Conservation (phyloP, 37 sponge, comb jelly and placozoan species). For the Cliona cf. orientalis region DNA sequence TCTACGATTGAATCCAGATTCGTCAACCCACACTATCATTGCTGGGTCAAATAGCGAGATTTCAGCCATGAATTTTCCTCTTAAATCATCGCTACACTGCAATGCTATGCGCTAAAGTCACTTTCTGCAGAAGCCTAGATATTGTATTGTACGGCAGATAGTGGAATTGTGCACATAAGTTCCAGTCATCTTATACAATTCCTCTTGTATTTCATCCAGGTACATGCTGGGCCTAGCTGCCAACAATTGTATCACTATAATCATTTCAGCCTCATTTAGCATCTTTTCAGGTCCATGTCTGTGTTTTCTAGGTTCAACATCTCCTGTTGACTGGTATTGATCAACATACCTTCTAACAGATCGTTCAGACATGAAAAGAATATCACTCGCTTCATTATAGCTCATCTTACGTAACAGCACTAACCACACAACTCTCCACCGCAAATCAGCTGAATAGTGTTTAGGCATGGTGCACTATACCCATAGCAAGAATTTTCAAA, state of each 20-base stretch:
- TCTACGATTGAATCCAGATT: background rate
- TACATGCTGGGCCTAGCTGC: constrained; percentile 1
- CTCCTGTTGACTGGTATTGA: constrained; percentile 9
- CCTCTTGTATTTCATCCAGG: constrained; percentile 18
- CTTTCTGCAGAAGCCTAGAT: constrained; percentile 18
- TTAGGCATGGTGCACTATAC: background rate
- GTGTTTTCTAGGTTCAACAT: constrained; percentile 4
- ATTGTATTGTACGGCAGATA: constrained; percentile 22
- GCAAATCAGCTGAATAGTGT: constrained; percentile 2
- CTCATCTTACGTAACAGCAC: background rate
- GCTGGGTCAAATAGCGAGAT: background rate
- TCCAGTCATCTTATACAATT: constrained; percentile 3
- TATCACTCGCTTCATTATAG: background rate
- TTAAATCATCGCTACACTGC: constrained; percentile 11
- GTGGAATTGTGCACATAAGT: background rate
- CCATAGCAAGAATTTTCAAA: background rate
- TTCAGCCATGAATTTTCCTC: constrained; percentile 26
- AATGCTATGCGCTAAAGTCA: background rate
- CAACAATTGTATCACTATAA: background rate
- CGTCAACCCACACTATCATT: constrained; percentile 24
- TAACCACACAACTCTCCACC: constrained; percentile 21
- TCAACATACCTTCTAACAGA: constrained; percentile 8
- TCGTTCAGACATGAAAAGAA: constrained; percentile 7
- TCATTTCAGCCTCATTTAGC: constrained; percentile 10
- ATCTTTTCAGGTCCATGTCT: background rate